A percentile compares a stretch with the other conserved stretches of the same genome.
phyloP scores from a whole-genome alignment of 1,140 invertebrate genomes.

The Alviniconcha marisindica region DNA sequence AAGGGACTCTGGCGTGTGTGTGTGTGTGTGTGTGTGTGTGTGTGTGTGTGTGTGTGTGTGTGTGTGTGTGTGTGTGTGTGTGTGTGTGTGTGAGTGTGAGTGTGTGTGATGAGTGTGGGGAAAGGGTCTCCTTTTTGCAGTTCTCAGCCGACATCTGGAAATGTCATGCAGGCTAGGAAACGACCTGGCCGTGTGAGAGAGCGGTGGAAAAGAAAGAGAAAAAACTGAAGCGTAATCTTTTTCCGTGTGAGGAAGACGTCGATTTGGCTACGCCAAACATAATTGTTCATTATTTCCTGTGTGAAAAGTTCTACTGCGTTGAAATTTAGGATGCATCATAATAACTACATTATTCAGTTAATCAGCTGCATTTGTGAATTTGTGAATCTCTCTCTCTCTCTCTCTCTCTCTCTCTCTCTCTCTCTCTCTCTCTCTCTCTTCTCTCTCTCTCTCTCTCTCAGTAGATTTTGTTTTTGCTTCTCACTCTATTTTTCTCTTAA shows the following conservation, averaged over 20 bases:
- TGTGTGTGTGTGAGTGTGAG: neutral
- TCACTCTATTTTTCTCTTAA: too few relatives aligned
- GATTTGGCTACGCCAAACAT: too few relatives aligned
- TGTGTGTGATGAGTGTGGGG: neutral
- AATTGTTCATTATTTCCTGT: too few relatives aligned
- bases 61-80: neutral
- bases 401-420: too few relatives aligned
- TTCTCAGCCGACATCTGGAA: conserved; percentile 10
- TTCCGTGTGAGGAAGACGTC: too few relatives aligned
- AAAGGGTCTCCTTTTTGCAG: neutral
- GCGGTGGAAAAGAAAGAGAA: too few relatives aligned
- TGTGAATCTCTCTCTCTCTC: neutral
- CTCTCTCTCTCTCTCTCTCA: neutral
- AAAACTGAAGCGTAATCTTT: too few relatives aligned
- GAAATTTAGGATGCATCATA: neutral
- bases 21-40: conserved; percentile 1
- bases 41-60: conserved; percentile 1
- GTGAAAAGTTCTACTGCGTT: too few relatives aligned
- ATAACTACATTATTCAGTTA: neutral
- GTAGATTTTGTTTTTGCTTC: too few relatives aligned
- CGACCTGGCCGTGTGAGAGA: too few relatives aligned
- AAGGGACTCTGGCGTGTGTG: neutral
- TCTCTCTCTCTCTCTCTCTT: neutral
- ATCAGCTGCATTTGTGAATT: neutral
- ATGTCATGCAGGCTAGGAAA: too few relatives aligned